These are phyloP conservation scores for Synanthedon formicaeformis DNA, from an alignment of 2,888 invertebrate species.

Conservation along the genomic window DNA sequence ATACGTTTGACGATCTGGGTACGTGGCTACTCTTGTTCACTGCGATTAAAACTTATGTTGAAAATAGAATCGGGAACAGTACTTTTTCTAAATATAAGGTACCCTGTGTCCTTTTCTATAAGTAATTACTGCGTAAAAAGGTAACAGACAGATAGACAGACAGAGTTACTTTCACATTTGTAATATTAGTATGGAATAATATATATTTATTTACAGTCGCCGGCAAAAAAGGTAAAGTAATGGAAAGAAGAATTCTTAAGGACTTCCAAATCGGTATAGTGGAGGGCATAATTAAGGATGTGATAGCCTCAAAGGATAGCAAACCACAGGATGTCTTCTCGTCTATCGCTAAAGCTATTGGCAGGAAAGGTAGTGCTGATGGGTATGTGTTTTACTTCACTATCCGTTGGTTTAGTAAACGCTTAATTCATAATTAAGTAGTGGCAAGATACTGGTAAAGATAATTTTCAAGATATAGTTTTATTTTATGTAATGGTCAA, in stretches of 20 bases:
- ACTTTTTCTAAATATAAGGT: too few relatives aligned
- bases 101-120: too few relatives aligned
- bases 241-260: constrained; percentile 87
- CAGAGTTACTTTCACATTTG: too few relatives aligned
- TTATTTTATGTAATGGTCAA: too few relatives aligned
- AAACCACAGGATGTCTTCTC: constrained; percentile 84
- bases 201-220: constrained; percentile 66
- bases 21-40: too few relatives aligned
- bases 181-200: too few relatives aligned
- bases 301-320: constrained; percentile 74
- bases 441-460: constrained; percentile 5
- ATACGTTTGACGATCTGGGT: too few relatives aligned
- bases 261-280: constrained; percentile 93
- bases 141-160: too few relatives aligned
- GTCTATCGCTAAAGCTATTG: constrained; percentile 85
- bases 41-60: too few relatives aligned
- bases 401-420: background rate
- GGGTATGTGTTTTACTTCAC: constrained; percentile 11
- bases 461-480: background rate
- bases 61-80: too few relatives aligned
- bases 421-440: background rate
- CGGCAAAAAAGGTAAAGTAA: constrained; percentile 86
- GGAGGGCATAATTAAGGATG: constrained; percentile 83
- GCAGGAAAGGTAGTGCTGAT: constrained; percentile 66
- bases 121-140: too few relatives aligned